A percentile compares a stretch with the other conserved stretches of the same genome.
These are phyloP conservation scores for Tolmerus cingulatus DNA, from an alignment of 2,888 invertebrate species.

Conservation along the genomic window DNA sequence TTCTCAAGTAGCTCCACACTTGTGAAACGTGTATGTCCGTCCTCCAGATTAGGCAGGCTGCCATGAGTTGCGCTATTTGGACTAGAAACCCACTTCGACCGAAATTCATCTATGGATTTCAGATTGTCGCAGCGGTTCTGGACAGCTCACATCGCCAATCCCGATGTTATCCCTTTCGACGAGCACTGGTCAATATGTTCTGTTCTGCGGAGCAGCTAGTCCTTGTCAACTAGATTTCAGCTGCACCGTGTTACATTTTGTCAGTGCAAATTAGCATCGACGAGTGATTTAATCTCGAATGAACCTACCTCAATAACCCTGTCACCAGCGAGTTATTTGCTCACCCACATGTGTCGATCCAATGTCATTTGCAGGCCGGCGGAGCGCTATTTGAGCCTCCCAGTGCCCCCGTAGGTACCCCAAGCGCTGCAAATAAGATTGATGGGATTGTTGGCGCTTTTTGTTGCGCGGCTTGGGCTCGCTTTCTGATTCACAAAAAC, in stretches of 20 bases:
- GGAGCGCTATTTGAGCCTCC: background rate
- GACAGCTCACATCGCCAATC: background rate
- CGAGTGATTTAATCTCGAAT: conserved; percentile 10
- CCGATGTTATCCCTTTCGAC: background rate
- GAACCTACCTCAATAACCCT: conserved; percentile 39
- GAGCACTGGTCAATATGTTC: conserved; percentile 3
- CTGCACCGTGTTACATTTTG: background rate
- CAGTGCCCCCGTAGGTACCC: background rate
- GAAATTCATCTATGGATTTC: background rate
- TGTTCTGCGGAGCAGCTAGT: conserved; percentile 14
- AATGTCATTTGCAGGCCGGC: conserved; percentile 35
- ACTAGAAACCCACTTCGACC: conserved; percentile 4
- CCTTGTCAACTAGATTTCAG: conserved; percentile 15
- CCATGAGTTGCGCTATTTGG: background rate
- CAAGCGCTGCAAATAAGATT: conserved; percentile 10
- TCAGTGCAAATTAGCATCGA: background rate
- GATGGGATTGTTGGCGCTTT: conserved; percentile 28
- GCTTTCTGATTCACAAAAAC: conserved; percentile 16
- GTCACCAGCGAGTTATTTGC: conserved; percentile 8
- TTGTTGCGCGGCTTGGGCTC: background rate
- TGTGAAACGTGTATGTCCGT: background rate
- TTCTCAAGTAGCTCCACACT: background rate
- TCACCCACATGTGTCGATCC: conserved; percentile 37
- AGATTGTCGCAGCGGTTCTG: background rate
- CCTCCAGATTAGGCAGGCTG: background rate